Evolutionary conservation across 2,888 invertebrate species (phyloP).

Genomic region (Pomacea canaliculata): DNA sequence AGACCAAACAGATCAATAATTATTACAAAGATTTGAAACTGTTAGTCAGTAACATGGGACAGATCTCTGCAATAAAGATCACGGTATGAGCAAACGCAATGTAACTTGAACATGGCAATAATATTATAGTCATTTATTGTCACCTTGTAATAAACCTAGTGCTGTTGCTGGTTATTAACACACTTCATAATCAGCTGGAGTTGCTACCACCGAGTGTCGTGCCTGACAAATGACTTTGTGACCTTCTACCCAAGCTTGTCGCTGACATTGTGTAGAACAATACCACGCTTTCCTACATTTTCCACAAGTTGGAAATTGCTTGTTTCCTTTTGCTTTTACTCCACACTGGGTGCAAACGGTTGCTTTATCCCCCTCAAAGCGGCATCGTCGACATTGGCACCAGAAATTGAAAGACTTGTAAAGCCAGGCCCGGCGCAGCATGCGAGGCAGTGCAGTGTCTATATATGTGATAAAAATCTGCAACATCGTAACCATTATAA

Average conservation of each 20-base stretch:
- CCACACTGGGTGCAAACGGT: slow-evolving; percentile 54
- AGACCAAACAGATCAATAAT: too few relatives aligned
- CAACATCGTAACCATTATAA: not conserved
- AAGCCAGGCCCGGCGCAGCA: slow-evolving; percentile 59
- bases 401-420: slow-evolving; percentile 64
- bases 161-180: not conserved
- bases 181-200: slow-evolving; percentile 26
- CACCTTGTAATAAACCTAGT: too few relatives aligned
- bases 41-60: too few relatives aligned
- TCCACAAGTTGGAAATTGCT: slow-evolving; percentile 56
- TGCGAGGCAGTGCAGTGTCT: slow-evolving; percentile 56
- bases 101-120: too few relatives aligned
- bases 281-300: slow-evolving; percentile 61
- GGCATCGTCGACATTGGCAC: slow-evolving; percentile 59
- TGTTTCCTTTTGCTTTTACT: slow-evolving; percentile 41
- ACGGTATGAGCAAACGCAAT: too few relatives aligned
- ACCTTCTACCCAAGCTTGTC: slow-evolving; percentile 54
- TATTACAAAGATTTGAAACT: too few relatives aligned
- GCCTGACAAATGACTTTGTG: slow-evolving; percentile 55
- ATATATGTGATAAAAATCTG: slow-evolving; percentile 60
- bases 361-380: slow-evolving; percentile 57
- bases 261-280: slow-evolving; percentile 59
- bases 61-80: too few relatives aligned
- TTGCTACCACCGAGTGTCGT: slow-evolving; percentile 42
- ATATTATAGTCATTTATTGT: too few relatives aligned